Percentiles rank a stretch among this genome's conserved stretches.
Evolutionary conservation across 2,888 invertebrate species (phyloP).

Genomic region (Rhaphigaster nebulosa): DNA sequence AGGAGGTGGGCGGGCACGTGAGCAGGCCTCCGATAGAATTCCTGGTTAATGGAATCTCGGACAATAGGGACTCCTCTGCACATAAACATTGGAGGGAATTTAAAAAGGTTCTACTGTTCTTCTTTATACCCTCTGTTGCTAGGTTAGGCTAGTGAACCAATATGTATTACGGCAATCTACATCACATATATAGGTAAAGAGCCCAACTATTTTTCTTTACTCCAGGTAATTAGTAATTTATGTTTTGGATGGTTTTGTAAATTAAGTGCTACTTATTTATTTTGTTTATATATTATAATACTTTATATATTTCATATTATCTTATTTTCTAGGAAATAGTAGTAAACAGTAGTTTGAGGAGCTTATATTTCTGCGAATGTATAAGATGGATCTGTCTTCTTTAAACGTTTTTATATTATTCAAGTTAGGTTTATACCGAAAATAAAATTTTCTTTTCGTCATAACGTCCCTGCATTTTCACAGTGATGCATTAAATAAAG

Average conservation of each 20-base stretch:
- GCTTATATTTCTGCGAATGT: no score
- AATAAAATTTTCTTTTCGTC: no score
- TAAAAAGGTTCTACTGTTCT: slow-evolving; percentile 33
- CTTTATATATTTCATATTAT: no score
- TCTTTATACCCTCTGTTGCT: background rate
- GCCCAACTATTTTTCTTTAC: background rate
- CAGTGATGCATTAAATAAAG: no score
- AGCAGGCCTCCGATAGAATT: slow-evolving; percentile 29
- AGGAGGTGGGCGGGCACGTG: slow-evolving; percentile 43
- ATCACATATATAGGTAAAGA: background rate
- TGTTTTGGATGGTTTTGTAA: background rate
- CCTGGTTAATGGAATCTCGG: slow-evolving; percentile 49
- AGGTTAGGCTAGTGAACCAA: background rate
- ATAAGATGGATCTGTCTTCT: no score
- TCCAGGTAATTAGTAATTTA: background rate
- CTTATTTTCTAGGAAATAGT: no score
- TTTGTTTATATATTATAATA: no score
- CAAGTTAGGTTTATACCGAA: no score
- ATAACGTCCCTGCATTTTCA: no score
- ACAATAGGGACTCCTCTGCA: background rate
- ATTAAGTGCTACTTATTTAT: no score
- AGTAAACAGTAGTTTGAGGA: no score
- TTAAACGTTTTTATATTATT: no score
- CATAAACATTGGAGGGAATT: slow-evolving; percentile 41
- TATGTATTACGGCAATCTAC: background rate